These are phyloP conservation scores for Xylota sylvarum DNA, from an alignment of 2,888 invertebrate species.

Conservation along the genomic window DNA sequence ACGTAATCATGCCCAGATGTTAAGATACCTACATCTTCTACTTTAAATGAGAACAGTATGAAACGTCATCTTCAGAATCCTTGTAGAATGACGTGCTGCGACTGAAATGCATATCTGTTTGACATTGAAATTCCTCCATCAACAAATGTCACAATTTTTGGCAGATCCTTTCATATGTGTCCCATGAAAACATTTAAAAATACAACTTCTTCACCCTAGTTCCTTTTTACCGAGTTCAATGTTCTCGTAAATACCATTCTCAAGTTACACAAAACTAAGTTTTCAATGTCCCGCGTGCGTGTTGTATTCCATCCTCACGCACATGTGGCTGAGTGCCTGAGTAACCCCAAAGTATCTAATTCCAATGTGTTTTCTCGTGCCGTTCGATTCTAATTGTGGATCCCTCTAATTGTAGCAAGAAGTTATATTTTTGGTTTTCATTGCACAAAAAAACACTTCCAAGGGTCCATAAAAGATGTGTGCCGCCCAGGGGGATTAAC, in stretches of 20 bases:
- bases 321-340: constrained; percentile 50
- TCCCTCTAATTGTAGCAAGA: constrained; percentile 61
- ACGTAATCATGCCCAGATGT: no score
- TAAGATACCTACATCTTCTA: no score
- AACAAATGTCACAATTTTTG: constrained; percentile 9
- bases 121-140: constrained; percentile 12
- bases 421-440: constrained; percentile 52
- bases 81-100: neutral
- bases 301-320: constrained; percentile 46
- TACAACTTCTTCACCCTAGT: constrained; percentile 36
- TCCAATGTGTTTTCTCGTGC: constrained; percentile 47
- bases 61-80: neutral
- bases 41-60: no score
- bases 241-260: constrained; percentile 37
- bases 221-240: constrained; percentile 31
- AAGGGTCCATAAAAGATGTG: constrained; percentile 54
- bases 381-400: constrained; percentile 61
- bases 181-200: constrained; percentile 22
- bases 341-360: constrained; percentile 29
- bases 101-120: no score
- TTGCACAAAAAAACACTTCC: constrained; percentile 33
- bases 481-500: constrained; percentile 54
- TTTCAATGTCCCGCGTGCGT: constrained; percentile 40
- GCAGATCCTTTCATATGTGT: constrained; percentile 6
- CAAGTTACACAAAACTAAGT: constrained; percentile 45